Percentiles rank a stretch among this genome's conserved stretches.
These are phyloP conservation scores for Mesorhabditis spiculigera DNA, from an alignment of 2,888 invertebrate species.

Conservation along the genomic window DNA sequence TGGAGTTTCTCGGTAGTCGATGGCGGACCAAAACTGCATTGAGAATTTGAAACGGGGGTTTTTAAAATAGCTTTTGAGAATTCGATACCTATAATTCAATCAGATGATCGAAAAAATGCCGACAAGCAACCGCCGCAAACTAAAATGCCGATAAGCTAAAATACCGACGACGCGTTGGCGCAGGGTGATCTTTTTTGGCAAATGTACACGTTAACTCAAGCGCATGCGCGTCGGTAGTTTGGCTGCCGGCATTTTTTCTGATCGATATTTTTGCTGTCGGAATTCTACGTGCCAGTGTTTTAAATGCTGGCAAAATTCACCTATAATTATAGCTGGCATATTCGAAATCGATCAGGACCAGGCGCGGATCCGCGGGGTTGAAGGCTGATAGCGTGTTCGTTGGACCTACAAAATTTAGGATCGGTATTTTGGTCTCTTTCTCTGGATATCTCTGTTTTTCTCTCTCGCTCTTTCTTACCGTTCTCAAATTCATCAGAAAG, in stretches of 20 bases:
- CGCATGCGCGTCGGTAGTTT: too few relatives aligned
- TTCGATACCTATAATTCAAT: too few relatives aligned
- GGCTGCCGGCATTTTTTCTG: not conserved
- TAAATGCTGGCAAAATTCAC: constrained; percentile 19
- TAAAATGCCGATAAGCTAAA: too few relatives aligned
- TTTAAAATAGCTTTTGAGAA: too few relatives aligned
- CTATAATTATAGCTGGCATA: constrained; percentile 88
- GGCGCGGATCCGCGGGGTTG: constrained; percentile 56
- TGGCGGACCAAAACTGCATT: too few relatives aligned
- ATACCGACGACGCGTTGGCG: too few relatives aligned
- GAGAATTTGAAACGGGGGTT: too few relatives aligned
- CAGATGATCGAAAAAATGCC: too few relatives aligned
- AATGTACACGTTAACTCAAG: too few relatives aligned
- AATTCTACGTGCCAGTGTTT: not conserved
- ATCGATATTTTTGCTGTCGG: not conserved
- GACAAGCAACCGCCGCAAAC: too few relatives aligned
- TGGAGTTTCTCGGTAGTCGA: too few relatives aligned
- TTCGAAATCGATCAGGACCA: constrained; percentile 85
- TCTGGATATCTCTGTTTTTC: not conserved
- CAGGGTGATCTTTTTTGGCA: too few relatives aligned
- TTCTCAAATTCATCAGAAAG: constrained; percentile 38
- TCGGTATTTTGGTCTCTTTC: not conserved
- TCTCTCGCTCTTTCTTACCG: not conserved
- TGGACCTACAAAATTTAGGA: constrained; percentile 9
- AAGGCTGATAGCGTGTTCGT: constrained; percentile 51